Conservation (phyloP, 2,888 invertebrate species). For the Catocala sponsa region DNA sequence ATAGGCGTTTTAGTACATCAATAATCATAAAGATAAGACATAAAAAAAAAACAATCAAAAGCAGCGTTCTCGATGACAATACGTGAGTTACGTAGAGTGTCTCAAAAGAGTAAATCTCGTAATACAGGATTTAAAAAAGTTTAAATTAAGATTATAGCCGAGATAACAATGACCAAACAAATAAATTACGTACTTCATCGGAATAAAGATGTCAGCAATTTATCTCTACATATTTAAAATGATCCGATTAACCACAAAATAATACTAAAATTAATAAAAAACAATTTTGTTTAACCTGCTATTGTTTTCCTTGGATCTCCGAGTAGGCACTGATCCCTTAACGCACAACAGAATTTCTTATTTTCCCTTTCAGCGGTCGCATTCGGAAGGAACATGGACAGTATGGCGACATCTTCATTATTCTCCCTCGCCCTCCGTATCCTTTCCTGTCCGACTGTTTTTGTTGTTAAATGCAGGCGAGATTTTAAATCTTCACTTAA, state of each 20-base stretch:
- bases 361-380: constrained; percentile 89
- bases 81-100: too few relatives aligned
- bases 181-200: not conserved
- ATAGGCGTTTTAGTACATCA: constrained; percentile 3
- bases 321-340: constrained; percentile 92
- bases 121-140: too few relatives aligned
- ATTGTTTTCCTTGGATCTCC: constrained; percentile 93
- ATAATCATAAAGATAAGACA: not conserved
- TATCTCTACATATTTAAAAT: too few relatives aligned
- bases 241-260: too few relatives aligned
- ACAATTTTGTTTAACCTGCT: constrained; percentile 89
- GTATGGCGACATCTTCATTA: constrained; percentile 95
- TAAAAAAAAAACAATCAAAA: too few relatives aligned
- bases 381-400: constrained; percentile 94
- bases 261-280: constrained; percentile 2
- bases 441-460: constrained; percentile 94
- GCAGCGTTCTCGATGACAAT: too few relatives aligned
- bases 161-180: not conserved
- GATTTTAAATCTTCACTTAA: constrained; percentile 93
- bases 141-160: too few relatives aligned
- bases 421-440: constrained; percentile 93
- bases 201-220: not conserved
- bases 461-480: constrained; percentile 91
- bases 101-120: too few relatives aligned
- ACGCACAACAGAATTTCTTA: constrained; percentile 93